Conservation (phyloP, 2,888 invertebrate species). For the Yponomeuta sedellus region DNA sequence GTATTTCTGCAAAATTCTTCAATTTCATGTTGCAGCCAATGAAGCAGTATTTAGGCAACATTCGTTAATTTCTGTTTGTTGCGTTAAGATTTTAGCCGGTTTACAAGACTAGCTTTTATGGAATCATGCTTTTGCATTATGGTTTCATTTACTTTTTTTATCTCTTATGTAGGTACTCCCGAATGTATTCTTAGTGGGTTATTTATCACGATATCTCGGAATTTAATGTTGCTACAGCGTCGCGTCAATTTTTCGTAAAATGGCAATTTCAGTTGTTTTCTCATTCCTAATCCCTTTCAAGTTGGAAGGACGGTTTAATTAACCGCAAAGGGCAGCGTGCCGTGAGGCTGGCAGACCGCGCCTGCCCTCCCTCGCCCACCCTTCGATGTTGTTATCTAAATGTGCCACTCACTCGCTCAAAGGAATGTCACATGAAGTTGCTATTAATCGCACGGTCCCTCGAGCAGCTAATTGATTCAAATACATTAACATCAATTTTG, state of each 20-base stretch:
- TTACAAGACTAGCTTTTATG: too few relatives aligned
- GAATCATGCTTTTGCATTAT: too few relatives aligned
- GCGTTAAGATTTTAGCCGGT: too few relatives aligned
- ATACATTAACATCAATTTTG: too few relatives aligned
- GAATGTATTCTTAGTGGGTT: too few relatives aligned
- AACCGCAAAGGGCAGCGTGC: conserved; percentile 12
- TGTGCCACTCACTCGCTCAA: conserved; percentile 8
- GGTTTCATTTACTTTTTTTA: too few relatives aligned
- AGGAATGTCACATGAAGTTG: not conserved
- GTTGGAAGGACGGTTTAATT: conserved; percentile 14
- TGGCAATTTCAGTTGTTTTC: conserved; percentile 12
- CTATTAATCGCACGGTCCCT: not conserved
- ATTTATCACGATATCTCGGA: too few relatives aligned
- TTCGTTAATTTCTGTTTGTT: too few relatives aligned
- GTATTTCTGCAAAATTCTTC: too few relatives aligned
- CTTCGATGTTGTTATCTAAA: conserved; percentile 9
- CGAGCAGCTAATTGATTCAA: not conserved
- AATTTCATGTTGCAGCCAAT: too few relatives aligned
- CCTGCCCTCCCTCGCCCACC: not conserved
- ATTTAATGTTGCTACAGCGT: not conserved
- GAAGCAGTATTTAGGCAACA: too few relatives aligned
- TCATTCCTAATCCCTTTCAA: conserved; percentile 10
- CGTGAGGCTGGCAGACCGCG: conserved; percentile 1
- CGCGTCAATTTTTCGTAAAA: not conserved
- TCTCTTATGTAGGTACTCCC: too few relatives aligned